Conservation (phyloP, 2,888 invertebrate species). For the Pristionchus fissidentatus region DNA sequence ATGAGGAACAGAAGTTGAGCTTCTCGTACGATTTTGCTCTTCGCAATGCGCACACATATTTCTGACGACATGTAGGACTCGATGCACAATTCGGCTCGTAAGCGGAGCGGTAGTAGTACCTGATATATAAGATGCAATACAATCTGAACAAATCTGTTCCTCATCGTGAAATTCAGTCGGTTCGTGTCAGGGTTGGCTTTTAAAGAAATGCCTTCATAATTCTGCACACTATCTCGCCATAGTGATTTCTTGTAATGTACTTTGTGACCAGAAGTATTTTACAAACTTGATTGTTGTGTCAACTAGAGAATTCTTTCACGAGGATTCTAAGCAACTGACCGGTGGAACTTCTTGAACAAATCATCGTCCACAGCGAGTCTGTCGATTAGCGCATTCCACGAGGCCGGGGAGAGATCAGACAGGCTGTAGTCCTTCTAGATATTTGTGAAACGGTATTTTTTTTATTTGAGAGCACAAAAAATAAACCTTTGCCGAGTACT, state of each 20-base stretch:
- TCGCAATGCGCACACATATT: conserved; percentile 7
- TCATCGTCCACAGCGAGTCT: conserved; percentile 58
- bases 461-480: neutral
- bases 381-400: conserved; percentile 63
- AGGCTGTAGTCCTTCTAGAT: conserved; percentile 58
- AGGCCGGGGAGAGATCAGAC: conserved; percentile 67
- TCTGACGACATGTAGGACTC: neutral
- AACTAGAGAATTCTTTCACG: neutral
- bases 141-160: no score
- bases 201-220: no score
- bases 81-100: conserved; percentile 4
- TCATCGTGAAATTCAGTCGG: no score
- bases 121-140: neutral
- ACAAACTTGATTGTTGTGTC: neutral
- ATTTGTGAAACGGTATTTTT: neutral
- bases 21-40: conserved; percentile 24
- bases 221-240: no score
- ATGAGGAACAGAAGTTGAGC: conserved; percentile 9
- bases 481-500: conserved; percentile 57
- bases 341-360: conserved; percentile 61
- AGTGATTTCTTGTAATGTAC: neutral
- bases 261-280: neutral
- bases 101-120: neutral
- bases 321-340: conserved; percentile 50
- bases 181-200: no score